Evolutionary conservation across 92 coral and sea anemone genomes (phyloP).

Genomic region (Metridium senile): DNA sequence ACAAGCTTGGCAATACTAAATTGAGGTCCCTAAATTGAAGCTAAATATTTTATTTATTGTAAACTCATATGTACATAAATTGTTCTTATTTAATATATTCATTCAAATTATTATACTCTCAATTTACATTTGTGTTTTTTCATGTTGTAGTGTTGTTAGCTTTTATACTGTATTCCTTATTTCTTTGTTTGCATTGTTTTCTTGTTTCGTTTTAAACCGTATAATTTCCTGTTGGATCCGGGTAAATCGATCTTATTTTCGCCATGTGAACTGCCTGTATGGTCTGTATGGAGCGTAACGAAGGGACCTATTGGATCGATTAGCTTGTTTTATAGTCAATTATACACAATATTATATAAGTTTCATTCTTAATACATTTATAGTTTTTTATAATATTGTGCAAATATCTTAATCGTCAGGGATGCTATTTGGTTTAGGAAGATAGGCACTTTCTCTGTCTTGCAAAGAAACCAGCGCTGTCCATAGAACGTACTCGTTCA

Average conservation of each 20-base stretch:
- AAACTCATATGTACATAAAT: neutral
- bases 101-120: too few relatives aligned
- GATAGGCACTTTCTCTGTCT: neutral
- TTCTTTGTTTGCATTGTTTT: neutral
- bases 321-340: neutral
- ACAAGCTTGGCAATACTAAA: too few relatives aligned
- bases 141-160: neutral
- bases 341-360: too few relatives aligned
- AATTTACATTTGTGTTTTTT: neutral
- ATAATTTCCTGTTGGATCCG: conserved; percentile 33
- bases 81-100: neutral
- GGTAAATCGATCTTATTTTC: conserved; percentile 18
- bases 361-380: too few relatives aligned
- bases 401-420: neutral
- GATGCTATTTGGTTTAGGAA: neutral
- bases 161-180: too few relatives aligned
- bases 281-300: neutral
- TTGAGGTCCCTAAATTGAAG: too few relatives aligned
- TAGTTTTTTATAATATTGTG: too few relatives aligned
- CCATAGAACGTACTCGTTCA: neutral
- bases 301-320: neutral
- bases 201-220: conserved; percentile 17
- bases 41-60: too few relatives aligned
- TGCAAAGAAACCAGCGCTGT: neutral
- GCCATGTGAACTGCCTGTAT: conserved; percentile 29